phyloP scores from a whole-genome alignment of 2,113 vertebrate genomes.

The Cettia cetti region DNA sequence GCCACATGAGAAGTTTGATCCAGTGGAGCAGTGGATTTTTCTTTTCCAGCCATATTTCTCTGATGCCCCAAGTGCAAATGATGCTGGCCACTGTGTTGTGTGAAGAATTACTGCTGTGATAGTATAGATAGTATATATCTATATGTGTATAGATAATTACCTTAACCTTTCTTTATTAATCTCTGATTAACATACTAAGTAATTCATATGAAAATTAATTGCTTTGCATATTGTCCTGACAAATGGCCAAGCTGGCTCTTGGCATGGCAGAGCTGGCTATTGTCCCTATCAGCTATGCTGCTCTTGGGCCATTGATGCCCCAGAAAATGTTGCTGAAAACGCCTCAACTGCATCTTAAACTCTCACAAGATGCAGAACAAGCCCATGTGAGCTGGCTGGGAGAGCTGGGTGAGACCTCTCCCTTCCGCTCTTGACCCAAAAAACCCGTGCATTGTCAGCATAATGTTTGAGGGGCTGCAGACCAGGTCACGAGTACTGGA shows the following conservation, averaged over 20 bases:
- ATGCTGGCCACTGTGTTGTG: background rate
- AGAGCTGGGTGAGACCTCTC: background rate
- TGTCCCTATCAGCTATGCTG: background rate
- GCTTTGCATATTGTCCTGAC: background rate
- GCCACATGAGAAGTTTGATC: background rate
- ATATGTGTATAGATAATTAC: background rate
- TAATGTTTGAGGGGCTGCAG: background rate
- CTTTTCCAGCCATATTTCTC: background rate
- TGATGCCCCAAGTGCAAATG: background rate
- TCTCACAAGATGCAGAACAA: background rate
- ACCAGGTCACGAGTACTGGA: fast-evolving
- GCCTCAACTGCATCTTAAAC: background rate
- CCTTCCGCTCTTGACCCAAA: background rate
- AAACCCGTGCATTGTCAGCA: background rate
- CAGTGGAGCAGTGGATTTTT: fast-evolving
- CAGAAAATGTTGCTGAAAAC: background rate
- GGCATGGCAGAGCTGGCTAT: background rate
- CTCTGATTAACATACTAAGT: slow-evolving; percentile 10
- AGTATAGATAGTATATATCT: too few relatives aligned
- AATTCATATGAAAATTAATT: slow-evolving; percentile 21
- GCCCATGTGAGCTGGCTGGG: background rate
- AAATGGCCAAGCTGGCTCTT: background rate
- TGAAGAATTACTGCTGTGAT: background rate
- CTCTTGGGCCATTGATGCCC: background rate
- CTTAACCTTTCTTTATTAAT: slow-evolving; percentile 1